Percentiles rank a stretch among this genome's conserved stretches.
These are phyloP conservation scores for Clitarchus hookeri DNA, from an alignment of 2,888 invertebrate species.

Conservation along the genomic window DNA sequence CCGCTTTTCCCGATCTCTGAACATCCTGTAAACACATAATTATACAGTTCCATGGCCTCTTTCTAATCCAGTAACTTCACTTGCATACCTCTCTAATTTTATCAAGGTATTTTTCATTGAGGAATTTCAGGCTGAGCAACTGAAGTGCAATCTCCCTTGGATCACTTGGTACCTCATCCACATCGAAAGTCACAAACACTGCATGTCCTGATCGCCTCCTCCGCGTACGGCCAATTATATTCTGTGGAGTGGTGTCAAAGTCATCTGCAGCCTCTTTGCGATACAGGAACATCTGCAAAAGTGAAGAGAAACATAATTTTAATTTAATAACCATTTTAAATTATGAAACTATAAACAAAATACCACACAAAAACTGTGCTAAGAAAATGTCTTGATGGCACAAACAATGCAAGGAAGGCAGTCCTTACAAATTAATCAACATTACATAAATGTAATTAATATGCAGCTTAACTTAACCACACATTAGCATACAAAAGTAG, in stretches of 20 bases:
- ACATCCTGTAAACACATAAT: neutral
- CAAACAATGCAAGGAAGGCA: too few species aligned
- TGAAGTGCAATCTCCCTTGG: slow-evolving; percentile 61
- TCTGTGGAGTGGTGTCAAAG: slow-evolving; percentile 48
- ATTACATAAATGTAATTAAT: too few species aligned
- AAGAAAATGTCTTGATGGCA: neutral
- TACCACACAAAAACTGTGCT: neutral
- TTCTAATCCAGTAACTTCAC: neutral
- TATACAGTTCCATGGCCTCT: neutral
- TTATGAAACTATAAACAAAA: neutral
- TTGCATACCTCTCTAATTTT: slow-evolving; percentile 56
- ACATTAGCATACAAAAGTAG: too few species aligned
- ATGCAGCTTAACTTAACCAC: too few species aligned
- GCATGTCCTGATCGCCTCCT: slow-evolving; percentile 63
- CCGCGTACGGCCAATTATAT: slow-evolving; percentile 59
- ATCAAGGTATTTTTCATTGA: slow-evolving; percentile 53
- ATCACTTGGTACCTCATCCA: slow-evolving; percentile 65
- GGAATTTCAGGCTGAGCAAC: slow-evolving; percentile 53
- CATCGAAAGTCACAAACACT: slow-evolving; percentile 66
- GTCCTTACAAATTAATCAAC: too few species aligned
- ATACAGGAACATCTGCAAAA: slow-evolving; percentile 48
- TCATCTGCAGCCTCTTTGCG: slow-evolving; percentile 47
- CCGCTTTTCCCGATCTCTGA: neutral
- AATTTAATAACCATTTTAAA: neutral
- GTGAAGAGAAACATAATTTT: too few species aligned